phyloP scores from a whole-genome alignment of 1,140 invertebrate species.

The Watersipora subatra region DNA sequence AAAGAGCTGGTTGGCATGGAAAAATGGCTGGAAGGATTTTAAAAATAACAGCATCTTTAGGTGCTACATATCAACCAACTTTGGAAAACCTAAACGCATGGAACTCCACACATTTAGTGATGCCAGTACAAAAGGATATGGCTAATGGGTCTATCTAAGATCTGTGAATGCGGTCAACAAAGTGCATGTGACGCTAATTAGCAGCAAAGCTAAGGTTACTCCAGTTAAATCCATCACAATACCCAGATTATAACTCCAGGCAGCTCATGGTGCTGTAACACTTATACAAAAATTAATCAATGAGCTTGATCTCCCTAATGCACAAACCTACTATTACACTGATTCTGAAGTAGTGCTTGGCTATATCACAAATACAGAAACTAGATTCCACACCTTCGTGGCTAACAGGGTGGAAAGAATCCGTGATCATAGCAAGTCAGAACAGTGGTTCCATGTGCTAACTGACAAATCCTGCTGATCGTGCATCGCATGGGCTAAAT shows the following conservation, averaged over 20 bases:
- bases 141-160: not conserved
- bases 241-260: conserved; percentile 2
- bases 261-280: not conserved
- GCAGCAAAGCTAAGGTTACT: not conserved
- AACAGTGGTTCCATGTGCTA: not conserved
- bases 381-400: not conserved
- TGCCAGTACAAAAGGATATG: conserved; percentile 5
- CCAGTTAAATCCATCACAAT: not conserved
- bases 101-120: conserved; percentile 2
- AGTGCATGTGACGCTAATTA: not conserved
- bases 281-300: not conserved
- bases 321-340: not conserved
- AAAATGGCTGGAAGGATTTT: not conserved
- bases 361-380: not conserved
- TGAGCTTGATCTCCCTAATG: not conserved
- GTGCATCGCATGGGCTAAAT: not conserved
- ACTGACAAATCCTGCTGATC: not conserved
- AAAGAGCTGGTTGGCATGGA: not conserved
- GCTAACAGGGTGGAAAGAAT: not conserved
- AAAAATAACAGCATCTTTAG: not conserved
- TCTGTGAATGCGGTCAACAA: not conserved
- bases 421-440: not conserved
- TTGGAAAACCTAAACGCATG: not conserved
- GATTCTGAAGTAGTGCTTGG: not conserved
- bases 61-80: not conserved